Conservation (phyloP, 2,113 vertebrate genomes). For the Neoarius graeffei region DNA sequence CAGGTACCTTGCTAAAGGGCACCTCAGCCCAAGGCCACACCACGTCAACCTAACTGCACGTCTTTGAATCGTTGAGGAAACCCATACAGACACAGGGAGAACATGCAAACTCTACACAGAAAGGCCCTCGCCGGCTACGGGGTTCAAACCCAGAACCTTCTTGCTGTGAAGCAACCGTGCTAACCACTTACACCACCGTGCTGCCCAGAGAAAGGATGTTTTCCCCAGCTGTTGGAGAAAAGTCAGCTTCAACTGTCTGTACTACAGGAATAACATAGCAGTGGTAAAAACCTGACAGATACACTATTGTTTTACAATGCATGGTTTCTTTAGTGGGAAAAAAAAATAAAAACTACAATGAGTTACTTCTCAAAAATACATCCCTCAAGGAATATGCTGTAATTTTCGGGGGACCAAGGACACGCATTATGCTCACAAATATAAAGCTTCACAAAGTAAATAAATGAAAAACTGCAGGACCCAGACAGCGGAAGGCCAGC, state of each 20-base stretch:
- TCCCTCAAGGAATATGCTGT: neutral
- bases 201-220: neutral
- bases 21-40: no score
- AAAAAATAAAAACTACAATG: neutral
- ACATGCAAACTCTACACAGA: no score
- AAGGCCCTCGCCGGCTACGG: no score
- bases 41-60: no score
- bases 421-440: neutral
- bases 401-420: neutral
- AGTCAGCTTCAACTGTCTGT: neutral
- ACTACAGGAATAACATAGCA: neutral
- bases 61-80: no score
- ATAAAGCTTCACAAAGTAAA: neutral
- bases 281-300: neutral
- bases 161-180: no score
- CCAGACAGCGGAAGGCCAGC: neutral
- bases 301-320: neutral
- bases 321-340: neutral
- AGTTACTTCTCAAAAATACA: neutral
- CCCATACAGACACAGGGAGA: no score
- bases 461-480: neutral
- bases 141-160: no score
- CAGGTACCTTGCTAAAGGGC: no score
- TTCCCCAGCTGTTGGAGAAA: neutral
- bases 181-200: no score